A percentile compares a stretch with the other conserved stretches of the same genome.
These are phyloP conservation scores for Neotoxoptera formosana DNA, from an alignment of 1,140 invertebrate species.

Conservation along the genomic window DNA sequence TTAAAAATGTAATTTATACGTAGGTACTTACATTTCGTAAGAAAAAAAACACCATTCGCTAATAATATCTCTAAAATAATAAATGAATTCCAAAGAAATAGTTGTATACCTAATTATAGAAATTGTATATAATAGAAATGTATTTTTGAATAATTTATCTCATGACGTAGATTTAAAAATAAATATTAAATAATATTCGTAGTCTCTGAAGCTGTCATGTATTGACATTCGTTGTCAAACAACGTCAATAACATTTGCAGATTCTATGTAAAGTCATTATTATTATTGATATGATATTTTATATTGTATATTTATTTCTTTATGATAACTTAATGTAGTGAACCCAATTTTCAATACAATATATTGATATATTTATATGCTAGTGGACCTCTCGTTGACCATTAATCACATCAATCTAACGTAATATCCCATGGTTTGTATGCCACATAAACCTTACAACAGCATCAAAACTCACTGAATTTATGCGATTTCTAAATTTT, in stretches of 20 bases:
- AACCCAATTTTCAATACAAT: constrained; percentile 2
- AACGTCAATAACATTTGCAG: background rate
- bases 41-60: background rate
- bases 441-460: background rate
- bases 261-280: constrained; percentile 1
- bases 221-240: background rate
- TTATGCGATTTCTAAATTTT: background rate
- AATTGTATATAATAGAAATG: background rate
- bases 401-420: constrained; percentile 34
- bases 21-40: background rate
- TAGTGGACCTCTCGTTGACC: background rate
- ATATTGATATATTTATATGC: background rate
- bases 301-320: background rate
- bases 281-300: constrained; percentile 13
- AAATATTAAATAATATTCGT: background rate
- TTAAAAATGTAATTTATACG: background rate
- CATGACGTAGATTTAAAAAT: background rate
- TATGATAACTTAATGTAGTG: constrained; percentile 16
- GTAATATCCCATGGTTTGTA: background rate
- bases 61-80: background rate
- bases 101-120: background rate
- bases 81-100: background rate
- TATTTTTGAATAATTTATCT: background rate
- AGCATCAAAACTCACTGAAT: background rate
- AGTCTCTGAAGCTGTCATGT: background rate